These are phyloP conservation scores for Miniopterus natalensis DNA, from an alignment of 2,113 vertebrate species.

Conservation along the genomic window DNA sequence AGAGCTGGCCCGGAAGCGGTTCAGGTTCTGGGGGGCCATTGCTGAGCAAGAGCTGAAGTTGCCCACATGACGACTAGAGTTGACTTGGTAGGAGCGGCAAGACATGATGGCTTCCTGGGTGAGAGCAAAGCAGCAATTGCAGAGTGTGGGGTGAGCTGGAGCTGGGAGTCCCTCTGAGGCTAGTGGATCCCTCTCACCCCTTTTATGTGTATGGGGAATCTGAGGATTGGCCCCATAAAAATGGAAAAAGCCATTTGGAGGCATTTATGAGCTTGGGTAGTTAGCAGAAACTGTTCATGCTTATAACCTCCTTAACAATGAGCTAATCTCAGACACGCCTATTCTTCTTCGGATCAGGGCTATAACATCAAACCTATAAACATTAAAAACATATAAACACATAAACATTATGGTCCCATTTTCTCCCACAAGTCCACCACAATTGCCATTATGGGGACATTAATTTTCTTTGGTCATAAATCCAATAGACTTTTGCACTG, in stretches of 20 bases:
- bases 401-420: slow-evolving; percentile 63
- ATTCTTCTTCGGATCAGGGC: slow-evolving; percentile 62
- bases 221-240: slow-evolving; percentile 81
- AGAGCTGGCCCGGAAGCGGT: slow-evolving; percentile 38
- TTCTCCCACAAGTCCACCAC: slow-evolving; percentile 49
- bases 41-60: slow-evolving; percentile 80
- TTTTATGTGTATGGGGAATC: slow-evolving; percentile 77
- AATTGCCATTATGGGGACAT: slow-evolving; percentile 72
- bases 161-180: slow-evolving; percentile 66
- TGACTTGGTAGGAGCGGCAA: slow-evolving; percentile 67
- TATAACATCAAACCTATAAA: slow-evolving; percentile 64
- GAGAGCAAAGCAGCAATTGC: neutral
- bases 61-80: neutral
- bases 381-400: slow-evolving; percentile 79
- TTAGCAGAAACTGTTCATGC: slow-evolving; percentile 81
- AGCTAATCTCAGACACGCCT: slow-evolving; percentile 79
- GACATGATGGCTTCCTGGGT: slow-evolving; percentile 63
- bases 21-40: slow-evolving; percentile 52
- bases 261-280: slow-evolving; percentile 86
- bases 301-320: slow-evolving; percentile 71
- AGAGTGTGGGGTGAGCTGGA: neutral
- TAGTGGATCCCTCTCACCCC: slow-evolving; percentile 56
- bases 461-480: slow-evolving; percentile 72
- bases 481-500: slow-evolving; percentile 47
- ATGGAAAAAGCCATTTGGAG: slow-evolving; percentile 69